phyloP scores from a whole-genome alignment of 2,797 vertebrate species.

The Crypturellus tataupa region DNA sequence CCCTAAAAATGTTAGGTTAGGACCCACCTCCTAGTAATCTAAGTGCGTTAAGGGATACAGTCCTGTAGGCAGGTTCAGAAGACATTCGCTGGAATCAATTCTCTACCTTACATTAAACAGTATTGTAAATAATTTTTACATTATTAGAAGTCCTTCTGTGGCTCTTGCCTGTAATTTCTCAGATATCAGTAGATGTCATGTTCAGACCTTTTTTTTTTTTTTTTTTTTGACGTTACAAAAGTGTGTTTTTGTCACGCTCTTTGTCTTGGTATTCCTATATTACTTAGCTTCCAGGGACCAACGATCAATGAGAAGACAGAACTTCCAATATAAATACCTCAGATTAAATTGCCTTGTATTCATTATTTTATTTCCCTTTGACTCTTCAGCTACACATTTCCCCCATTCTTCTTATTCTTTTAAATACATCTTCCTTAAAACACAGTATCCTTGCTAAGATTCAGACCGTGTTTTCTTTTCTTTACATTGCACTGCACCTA shows the following conservation, averaged over 20 bases:
- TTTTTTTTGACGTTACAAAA: not conserved
- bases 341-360: not conserved
- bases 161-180: not conserved
- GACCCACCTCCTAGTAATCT: not conserved
- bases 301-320: not conserved
- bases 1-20: not conserved
- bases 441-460: not conserved
- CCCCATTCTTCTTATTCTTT: not conserved
- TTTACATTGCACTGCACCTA: not conserved
- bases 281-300: not conserved
- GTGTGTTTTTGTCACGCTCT: not conserved
- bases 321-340: not conserved
- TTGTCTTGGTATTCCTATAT: not conserved
- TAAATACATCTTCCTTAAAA: not conserved
- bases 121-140: not conserved
- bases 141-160: not conserved
- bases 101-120: not conserved
- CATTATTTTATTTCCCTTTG: not conserved
- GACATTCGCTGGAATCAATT: not conserved
- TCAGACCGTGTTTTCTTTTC: not conserved
- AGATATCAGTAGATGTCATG: not conserved
- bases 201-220: not conserved
- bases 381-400: not conserved
- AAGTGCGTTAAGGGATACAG: not conserved
- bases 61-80: not conserved